Base-by-base conservation (phyloP, 2,888 invertebrate species). In the Rotaria socialis region DNA sequence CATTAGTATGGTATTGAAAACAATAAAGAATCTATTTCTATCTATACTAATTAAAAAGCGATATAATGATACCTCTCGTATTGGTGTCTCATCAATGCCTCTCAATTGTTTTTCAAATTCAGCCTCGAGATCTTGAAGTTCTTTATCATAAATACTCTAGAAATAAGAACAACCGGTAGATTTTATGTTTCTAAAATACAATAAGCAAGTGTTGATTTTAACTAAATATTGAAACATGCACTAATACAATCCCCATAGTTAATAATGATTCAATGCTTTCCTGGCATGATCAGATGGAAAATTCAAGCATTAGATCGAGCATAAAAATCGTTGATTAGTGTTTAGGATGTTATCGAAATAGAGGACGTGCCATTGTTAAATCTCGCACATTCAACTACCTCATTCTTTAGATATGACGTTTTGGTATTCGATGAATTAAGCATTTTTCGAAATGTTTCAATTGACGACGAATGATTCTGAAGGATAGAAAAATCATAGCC, bases 81-180 rank as follows among this genome's bases (percentile, higher is more conserved):
- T 67, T 27, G 16, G 27, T 27, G 6, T 67, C 67, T 67, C 67
- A 80, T 80, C 80, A 47, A 47, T n/a, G 24, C 47, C 80, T 47
- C 47, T 80, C n/a, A 80, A n/a, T 80, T 80, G 47, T 47, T 80
- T 80, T 47, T 80, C 80, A 11, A 80, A 47, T 47, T 80, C 80
- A 16, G 47, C 47, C n/a, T 80, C 80, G 47, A 80, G 47, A 80
- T 80, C 80, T 80, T 80, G 47, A 24, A 80, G 47, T 80, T 80
- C 80, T 80, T 80, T 80, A 80, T 47, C 80, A 80, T 47, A 80
- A n/a, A 80, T 80, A 80, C 24, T 80, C 80, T 80, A 80, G 67
- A 67, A 47, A 47, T 10, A 47, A 47, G 11, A 47, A 35, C 35
- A 35, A 35, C 2, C 35, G 35, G 35, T 35, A 35, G 35, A 35